Base-by-base conservation (phyloP, 1,140 invertebrate species). In the Nymphalis io region DNA sequence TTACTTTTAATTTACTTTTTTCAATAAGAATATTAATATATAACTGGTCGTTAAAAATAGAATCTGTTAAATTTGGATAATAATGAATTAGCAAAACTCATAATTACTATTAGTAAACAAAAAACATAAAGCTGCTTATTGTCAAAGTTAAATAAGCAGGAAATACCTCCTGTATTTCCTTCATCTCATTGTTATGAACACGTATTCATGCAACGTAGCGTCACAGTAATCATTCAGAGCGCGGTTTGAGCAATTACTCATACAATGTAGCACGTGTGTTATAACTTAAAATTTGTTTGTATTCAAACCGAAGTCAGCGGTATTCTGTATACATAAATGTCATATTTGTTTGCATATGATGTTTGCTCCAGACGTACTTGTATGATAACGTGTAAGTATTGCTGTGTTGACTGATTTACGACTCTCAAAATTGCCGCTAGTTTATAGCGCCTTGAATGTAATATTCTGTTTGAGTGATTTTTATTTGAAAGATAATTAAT, bases 221-320 rank as follows among this genome's bases (percentile, higher is more conserved):
- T 55, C 51, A 27, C 51, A 21, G 51, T 23, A 27, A 55, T 55
- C 51, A 27, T 55, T 55, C 51, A 27, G 18, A 53, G 51, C 51
- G 51, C 15, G 51, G 21, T 55, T 55, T 27, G 51, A 55, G 51
- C 51, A 55, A 55, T 55, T 55, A 55, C 51, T 55, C 23, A 55
- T 27, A 55, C 51, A 27, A 27, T 15, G 13, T 11, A 2, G 5
- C 23, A 55, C 12, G 23, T 20, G 23, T 27, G 18, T 12, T 23
- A 53, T 55, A 12, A 15, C 23, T 10, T 27, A 27, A 55, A 13
- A 55, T 21, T 16, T 55, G 18, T 55, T 33, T n/a, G 0, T 20
- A 23, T 15, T 55, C 13, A 27, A 2, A 12, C 51, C 3, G 16
- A 55, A 55, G n/a, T 55, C 51, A 27, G 4, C 51, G 0, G 21